These are phyloP conservation scores for Ceratosolen fusciceps DNA, from an alignment of 1,140 invertebrate species.

Conservation along the genomic window DNA sequence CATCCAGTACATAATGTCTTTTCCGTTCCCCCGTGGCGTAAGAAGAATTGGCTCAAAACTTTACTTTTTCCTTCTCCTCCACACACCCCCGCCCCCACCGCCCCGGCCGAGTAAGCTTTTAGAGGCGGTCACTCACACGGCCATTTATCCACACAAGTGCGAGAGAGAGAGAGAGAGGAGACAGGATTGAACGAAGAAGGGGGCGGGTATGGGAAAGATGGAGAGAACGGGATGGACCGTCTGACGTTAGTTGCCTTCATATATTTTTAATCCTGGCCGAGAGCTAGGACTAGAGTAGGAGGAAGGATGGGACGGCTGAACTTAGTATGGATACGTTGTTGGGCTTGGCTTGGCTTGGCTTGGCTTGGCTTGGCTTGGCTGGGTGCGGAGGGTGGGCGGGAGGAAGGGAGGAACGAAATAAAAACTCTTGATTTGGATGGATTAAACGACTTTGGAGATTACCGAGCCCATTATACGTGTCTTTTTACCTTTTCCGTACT, in stretches of 20 bases:
- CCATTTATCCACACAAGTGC: not conserved
- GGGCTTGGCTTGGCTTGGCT: too few relatives aligned
- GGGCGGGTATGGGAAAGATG: not conserved
- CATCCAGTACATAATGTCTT: conserved; percentile 1
- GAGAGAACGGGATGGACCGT: not conserved
- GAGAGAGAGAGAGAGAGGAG: too few relatives aligned
- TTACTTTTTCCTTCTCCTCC: not conserved
- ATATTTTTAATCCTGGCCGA: conserved; percentile 45
- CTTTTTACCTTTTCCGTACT: conserved; percentile 21
- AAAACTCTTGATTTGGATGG: conserved; percentile 38
- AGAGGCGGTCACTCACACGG: conserved; percentile 43
- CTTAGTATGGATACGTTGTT: conserved; percentile 1
- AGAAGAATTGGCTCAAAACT: conserved; percentile 39
- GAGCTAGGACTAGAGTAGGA: not conserved
- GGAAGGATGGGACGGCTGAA: conserved; percentile 18
- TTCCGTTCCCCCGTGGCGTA: conserved; percentile 12
- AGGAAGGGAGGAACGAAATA: conserved; percentile 32
- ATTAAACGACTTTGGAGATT: conserved; percentile 40
- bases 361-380: too few relatives aligned
- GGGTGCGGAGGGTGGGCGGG: not conserved
- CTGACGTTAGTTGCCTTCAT: conserved; percentile 39
- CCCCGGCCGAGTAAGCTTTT: conserved; percentile 40
- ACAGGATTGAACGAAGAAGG: not conserved
- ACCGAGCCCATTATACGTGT: not conserved
- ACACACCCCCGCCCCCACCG: too few relatives aligned